Conservation (phyloP, 1,140 invertebrate species). For the Colletes latitarsis region DNA sequence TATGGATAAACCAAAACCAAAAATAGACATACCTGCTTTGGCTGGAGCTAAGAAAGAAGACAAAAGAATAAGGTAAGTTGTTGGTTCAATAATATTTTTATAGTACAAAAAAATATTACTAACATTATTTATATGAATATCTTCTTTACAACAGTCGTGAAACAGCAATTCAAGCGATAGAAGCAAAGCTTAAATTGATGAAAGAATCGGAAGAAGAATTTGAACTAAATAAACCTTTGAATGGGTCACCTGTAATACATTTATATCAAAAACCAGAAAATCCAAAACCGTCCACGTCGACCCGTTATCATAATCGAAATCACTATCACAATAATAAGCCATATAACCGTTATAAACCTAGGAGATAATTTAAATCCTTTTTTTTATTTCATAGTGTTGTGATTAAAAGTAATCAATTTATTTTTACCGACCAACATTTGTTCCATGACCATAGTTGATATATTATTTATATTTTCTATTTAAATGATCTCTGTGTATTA, state of each 20-base stretch:
- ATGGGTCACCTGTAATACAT: slow-evolving; percentile 85
- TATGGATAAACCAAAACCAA: slow-evolving; percentile 87
- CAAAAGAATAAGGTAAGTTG: slow-evolving; percentile 82
- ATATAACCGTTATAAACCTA: slow-evolving; percentile 75
- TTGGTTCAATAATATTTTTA: slow-evolving; percentile 16
- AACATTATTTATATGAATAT: neutral
- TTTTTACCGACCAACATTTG: slow-evolving; percentile 30
- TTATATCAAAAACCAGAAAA: slow-evolving; percentile 83
- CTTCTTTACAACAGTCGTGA: slow-evolving; percentile 83
- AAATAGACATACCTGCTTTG: slow-evolving; percentile 88
- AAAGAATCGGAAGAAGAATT: slow-evolving; percentile 87
- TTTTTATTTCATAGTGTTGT: slow-evolving; percentile 41
- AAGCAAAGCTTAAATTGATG: slow-evolving; percentile 92
- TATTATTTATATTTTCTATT: slow-evolving; percentile 59
- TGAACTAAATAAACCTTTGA: slow-evolving; percentile 85
- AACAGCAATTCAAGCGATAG: slow-evolving; percentile 92
- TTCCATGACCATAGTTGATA: slow-evolving; percentile 38
- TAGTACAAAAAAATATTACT: neutral
- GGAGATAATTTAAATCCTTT: slow-evolving; percentile 74
- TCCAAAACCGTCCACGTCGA: slow-evolving; percentile 78
- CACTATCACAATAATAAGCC: slow-evolving; percentile 76
- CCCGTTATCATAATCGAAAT: slow-evolving; percentile 69
- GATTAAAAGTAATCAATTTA: slow-evolving; percentile 38
- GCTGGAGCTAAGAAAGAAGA: slow-evolving; percentile 87
- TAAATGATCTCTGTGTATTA: slow-evolving; percentile 25